These are phyloP conservation scores for Drosophila mimica DNA, from an alignment of 2,888 invertebrate species.

Conservation along the genomic window DNA sequence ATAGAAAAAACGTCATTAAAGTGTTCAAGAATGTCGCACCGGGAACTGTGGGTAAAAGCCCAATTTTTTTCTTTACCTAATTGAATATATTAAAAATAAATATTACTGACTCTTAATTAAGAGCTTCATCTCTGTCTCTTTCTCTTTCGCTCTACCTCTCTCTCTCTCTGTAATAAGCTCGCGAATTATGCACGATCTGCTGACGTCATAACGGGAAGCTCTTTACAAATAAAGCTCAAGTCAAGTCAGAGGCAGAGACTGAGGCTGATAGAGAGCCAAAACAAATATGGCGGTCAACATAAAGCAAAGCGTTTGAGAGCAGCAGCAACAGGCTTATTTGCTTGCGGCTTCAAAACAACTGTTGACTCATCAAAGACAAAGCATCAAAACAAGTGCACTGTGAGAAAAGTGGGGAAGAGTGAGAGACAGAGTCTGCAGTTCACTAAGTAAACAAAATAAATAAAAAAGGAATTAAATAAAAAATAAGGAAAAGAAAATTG, in stretches of 20 bases:
- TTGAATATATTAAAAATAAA: conserved; percentile 27
- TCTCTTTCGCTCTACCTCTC: background rate
- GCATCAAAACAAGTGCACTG: conserved; percentile 26
- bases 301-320: conserved; percentile 13
- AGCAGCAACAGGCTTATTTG: conserved; percentile 38
- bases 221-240: conserved; percentile 18
- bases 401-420: conserved; percentile 2
- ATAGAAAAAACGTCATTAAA: conserved; percentile 28
- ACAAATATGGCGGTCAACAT: conserved; percentile 37
- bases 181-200: background rate
- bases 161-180: background rate
- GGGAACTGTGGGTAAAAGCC: conserved; percentile 33
- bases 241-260: conserved; percentile 2
- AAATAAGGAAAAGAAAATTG: background rate
- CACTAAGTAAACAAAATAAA: background rate
- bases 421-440: background rate
- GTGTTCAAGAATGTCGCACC: conserved; percentile 57
- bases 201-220: conserved; percentile 33
- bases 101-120: background rate
- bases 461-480: background rate
- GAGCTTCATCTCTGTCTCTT: background rate
- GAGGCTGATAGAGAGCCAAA: conserved; percentile 24
- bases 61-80: conserved; percentile 17
- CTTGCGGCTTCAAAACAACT: conserved; percentile 15
- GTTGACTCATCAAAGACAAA: conserved; percentile 43